A percentile compares a stretch with the other conserved stretches of the same genome.
Evolutionary conservation across 2,888 invertebrate species (phyloP).

Genomic region (Limenitis camilla): DNA sequence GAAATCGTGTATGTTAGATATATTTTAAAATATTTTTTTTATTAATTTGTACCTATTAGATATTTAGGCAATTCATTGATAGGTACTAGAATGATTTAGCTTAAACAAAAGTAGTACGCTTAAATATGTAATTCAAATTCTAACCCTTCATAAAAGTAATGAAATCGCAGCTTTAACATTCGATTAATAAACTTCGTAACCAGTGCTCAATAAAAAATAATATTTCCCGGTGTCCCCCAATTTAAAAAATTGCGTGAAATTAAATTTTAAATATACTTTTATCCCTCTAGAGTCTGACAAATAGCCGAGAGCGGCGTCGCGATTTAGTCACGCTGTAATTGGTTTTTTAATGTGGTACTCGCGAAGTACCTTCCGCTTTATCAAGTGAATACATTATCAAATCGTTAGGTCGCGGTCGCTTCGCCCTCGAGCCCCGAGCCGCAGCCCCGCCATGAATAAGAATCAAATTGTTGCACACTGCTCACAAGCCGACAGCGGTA

Average conservation of each 20-base stretch:
- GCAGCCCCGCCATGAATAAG: conserved; percentile 59
- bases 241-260: conserved; percentile 73
- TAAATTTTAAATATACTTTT: conserved; percentile 72
- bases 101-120: background rate
- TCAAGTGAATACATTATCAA: conserved; percentile 75
- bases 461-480: conserved; percentile 58
- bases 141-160: conserved; percentile 12
- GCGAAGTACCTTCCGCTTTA: conserved; percentile 72
- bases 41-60: too few species aligned
- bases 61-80: too few species aligned
- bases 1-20: background rate
- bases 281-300: conserved; percentile 72
- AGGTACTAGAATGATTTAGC: background rate
- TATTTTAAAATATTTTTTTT: too few species aligned
- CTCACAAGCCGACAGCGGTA: conserved; percentile 33
- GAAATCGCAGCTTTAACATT: conserved; percentile 32
- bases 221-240: conserved; percentile 55
- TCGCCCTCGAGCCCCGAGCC: conserved; percentile 26
- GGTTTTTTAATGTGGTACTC: conserved; percentile 72
- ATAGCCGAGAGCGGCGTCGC: conserved; percentile 62
- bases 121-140: background rate
- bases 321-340: conserved; percentile 73
- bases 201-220: conserved; percentile 59
- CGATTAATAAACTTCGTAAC: conserved; percentile 57
- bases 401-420: conserved; percentile 64